A percentile compares a stretch with the other conserved stretches of the same genome.
Evolutionary conservation across 1,140 invertebrate genomes (phyloP).

Genomic region (Drosophila micromelanica): DNA sequence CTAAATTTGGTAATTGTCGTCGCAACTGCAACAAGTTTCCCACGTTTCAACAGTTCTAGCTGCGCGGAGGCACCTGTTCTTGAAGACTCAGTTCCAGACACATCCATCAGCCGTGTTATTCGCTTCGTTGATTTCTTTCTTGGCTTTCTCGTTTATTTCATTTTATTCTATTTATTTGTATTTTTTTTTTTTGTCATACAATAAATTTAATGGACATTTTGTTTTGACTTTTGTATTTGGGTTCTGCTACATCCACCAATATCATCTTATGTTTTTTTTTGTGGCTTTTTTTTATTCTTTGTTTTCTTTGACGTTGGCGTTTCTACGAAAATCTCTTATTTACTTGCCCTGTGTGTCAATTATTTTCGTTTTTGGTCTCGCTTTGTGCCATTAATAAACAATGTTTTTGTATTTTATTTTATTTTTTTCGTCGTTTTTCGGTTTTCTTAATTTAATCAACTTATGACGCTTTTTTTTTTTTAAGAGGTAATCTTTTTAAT

Average conservation of each 20-base stretch:
- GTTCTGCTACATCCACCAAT: not conserved
- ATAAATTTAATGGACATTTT: conserved; percentile 56
- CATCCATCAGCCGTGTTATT: conserved; percentile 45
- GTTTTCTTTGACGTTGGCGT: not conserved
- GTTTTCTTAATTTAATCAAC: conserved; percentile 74
- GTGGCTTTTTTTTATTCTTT: conserved; percentile 11
- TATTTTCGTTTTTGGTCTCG: conserved; percentile 43
- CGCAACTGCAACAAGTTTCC: conserved; percentile 63
- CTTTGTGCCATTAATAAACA: not conserved
- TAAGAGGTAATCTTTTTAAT: conserved; percentile 64
- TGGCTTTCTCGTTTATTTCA: not conserved
- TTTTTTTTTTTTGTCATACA: conserved; percentile 61
- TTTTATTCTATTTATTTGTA: too few relatives aligned
- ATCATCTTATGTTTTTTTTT: not conserved
- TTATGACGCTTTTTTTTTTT: conserved; percentile 45
- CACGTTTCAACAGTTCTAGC: conserved; percentile 67
- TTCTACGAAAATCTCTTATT: conserved; percentile 54
- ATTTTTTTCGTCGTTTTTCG: conserved; percentile 1
- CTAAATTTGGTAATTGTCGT: conserved; percentile 61
- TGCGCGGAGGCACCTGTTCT: conserved; percentile 10
- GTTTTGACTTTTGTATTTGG: not conserved
- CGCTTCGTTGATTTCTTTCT: conserved; percentile 40
- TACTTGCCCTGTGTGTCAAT: conserved; percentile 55
- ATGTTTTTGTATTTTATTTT: conserved; percentile 7
- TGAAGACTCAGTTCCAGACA: conserved; percentile 24